phyloP scores from a whole-genome alignment of 2,888 invertebrate species.

The Scotopteryx bipunctaria region DNA sequence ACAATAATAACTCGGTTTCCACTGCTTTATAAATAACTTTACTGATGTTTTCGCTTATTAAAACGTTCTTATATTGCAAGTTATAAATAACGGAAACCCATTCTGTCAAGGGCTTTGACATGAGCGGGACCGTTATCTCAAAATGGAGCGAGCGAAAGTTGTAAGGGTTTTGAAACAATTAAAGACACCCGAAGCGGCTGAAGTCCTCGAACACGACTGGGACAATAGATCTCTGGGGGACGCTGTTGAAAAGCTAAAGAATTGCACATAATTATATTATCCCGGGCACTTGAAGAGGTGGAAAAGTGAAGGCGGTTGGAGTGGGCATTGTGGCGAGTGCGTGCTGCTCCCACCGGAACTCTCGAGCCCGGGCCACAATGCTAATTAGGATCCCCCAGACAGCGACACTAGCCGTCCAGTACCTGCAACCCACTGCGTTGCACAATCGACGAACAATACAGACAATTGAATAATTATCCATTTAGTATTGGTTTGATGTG shows the following conservation, averaged over 20 bases:
- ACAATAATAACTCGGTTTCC: slow-evolving; percentile 28
- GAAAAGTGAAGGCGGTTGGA: slow-evolving; percentile 60
- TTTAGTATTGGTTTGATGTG: slow-evolving; percentile 17
- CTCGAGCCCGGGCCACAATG: slow-evolving; percentile 47
- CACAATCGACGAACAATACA: slow-evolving; percentile 19
- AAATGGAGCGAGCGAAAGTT: slow-evolving; percentile 45
- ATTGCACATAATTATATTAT: slow-evolving; percentile 64
- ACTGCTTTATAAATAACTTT: slow-evolving; percentile 29
- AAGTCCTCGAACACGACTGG: slow-evolving; percentile 56
- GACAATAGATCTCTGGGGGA: slow-evolving; percentile 56
- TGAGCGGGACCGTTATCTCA: slow-evolving; percentile 46
- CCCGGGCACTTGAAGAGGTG: slow-evolving; percentile 55
- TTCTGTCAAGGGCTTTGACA: slow-evolving; percentile 40
- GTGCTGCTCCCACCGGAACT: slow-evolving; percentile 58
- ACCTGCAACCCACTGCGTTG: slow-evolving; percentile 13
- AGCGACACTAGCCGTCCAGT: slow-evolving; percentile 9
- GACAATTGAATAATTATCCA: slow-evolving; percentile 24
- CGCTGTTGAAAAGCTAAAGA: slow-evolving; percentile 52
- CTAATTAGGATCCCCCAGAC: slow-evolving; percentile 56
- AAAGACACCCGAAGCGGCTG: slow-evolving; percentile 42
- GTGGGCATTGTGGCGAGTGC: slow-evolving; percentile 60
- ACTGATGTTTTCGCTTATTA: slow-evolving; percentile 21
- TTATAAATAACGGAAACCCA: slow-evolving; percentile 29
- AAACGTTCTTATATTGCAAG: slow-evolving; percentile 18
- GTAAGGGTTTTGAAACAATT: slow-evolving; percentile 59